phyloP scores from a whole-genome alignment of 2,888 invertebrate genomes.

The Spodoptera exigua region DNA sequence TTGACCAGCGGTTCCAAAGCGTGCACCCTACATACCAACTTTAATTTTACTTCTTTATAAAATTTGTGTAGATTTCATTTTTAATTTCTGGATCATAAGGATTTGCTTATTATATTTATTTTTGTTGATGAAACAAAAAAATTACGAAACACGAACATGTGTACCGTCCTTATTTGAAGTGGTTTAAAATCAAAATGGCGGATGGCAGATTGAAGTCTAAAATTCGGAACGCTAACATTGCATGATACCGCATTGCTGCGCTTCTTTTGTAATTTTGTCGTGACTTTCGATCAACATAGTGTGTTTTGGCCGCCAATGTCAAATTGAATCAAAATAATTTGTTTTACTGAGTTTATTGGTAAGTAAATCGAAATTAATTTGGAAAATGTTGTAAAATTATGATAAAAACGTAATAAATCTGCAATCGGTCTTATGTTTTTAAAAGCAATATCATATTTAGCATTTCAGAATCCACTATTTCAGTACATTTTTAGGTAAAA shows the following conservation, averaged over 20 bases:
- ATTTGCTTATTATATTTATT: too few species aligned
- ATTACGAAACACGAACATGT: conserved; percentile 3
- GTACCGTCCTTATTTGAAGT: conserved; percentile 17
- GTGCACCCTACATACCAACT: too few species aligned
- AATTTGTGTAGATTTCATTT: too few species aligned
- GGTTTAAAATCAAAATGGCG: conserved; percentile 70
- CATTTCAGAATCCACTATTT: too few species aligned
- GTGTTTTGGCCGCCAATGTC: conserved; percentile 72
- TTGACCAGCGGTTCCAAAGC: too few species aligned
- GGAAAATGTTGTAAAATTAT: background rate
- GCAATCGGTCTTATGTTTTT: too few species aligned
- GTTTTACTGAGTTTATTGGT: conserved; percentile 30
- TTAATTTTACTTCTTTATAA: too few species aligned
- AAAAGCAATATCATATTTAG: too few species aligned
- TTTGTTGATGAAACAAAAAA: too few species aligned
- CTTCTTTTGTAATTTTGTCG: conserved; percentile 58
- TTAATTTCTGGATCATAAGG: too few species aligned
- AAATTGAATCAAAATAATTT: conserved; percentile 64
- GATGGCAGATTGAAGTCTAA: conserved; percentile 15
- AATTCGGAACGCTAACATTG: conserved; percentile 48
- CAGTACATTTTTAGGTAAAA: too few species aligned
- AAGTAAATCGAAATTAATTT: conserved; percentile 26
- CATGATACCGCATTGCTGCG: conserved; percentile 75
- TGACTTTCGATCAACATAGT: conserved; percentile 68
- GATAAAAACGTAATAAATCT: too few species aligned